Conservation (phyloP, 2,888 invertebrate species). For the Dasysyrphus albostriatus region DNA sequence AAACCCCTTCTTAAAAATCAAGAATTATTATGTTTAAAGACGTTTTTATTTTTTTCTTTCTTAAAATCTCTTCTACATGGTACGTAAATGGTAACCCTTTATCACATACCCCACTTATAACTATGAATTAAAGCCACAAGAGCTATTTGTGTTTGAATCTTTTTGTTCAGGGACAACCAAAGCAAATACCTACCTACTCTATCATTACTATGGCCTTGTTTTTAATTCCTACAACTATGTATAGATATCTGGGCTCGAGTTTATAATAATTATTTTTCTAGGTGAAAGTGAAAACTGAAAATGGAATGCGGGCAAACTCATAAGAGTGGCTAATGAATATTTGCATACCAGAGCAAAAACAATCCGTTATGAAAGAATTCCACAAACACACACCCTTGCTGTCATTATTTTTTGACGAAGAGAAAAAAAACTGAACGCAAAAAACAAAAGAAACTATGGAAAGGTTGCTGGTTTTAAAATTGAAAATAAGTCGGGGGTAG, state of each 20-base stretch:
- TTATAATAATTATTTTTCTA: slow-evolving; percentile 25
- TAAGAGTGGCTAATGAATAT: slow-evolving; percentile 41
- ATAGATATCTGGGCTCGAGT: not conserved
- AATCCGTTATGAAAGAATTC: slow-evolving; percentile 20
- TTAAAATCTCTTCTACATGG: too few relatives aligned
- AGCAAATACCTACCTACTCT: not conserved
- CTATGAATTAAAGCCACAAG: not conserved
- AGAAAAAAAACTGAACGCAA: not conserved
- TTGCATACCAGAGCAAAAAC: slow-evolving; percentile 38
- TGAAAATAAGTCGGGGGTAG: slow-evolving; percentile 31
- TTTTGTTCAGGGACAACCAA: slow-evolving; percentile 21
- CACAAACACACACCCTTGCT: slow-evolving; percentile 11
- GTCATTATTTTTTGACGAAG: not conserved
- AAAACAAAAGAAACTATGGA: not conserved
- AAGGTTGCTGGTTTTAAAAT: slow-evolving; percentile 32
- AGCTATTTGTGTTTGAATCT: not conserved
- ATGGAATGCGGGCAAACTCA: slow-evolving; percentile 61
- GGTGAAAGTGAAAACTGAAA: slow-evolving; percentile 64
- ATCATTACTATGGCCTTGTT: slow-evolving; percentile 25
- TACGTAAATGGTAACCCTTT: too few relatives aligned
- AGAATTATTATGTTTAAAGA: too few relatives aligned
- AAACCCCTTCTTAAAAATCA: too few relatives aligned
- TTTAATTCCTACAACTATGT: not conserved
- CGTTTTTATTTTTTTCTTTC: too few relatives aligned
- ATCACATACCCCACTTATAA: not conserved